Conservation (phyloP, 2,888 invertebrate species). For the Caenorhabditis sinica region DNA sequence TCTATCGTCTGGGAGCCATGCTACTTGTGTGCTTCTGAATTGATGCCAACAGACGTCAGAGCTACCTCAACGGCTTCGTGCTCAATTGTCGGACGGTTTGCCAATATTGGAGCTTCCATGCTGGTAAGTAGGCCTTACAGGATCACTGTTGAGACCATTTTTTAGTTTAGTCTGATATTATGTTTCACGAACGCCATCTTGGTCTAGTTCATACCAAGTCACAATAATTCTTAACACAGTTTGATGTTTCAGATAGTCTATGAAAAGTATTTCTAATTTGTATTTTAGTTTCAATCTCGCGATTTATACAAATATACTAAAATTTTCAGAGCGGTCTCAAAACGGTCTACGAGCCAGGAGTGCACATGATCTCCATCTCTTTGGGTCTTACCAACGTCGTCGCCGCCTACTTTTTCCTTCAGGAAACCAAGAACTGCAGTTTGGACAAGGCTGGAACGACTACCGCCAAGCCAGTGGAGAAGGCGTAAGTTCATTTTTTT, state of each 20-base stretch:
- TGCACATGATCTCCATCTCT: slow-evolving; percentile 72
- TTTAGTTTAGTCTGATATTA: no score
- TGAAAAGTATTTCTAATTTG: no score
- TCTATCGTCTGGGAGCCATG: slow-evolving; percentile 75
- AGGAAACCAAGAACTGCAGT: slow-evolving; percentile 75
- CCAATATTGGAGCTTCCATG: slow-evolving; percentile 74
- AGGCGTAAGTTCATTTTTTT: slow-evolving; percentile 41
- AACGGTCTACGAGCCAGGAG: slow-evolving; percentile 74
- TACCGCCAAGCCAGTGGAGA: slow-evolving; percentile 33
- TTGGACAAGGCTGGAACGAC: slow-evolving; percentile 69
- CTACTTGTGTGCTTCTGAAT: slow-evolving; percentile 71
- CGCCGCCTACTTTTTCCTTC: slow-evolving; percentile 65
- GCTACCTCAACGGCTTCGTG: slow-evolving; percentile 75
- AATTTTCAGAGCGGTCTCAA: slow-evolving; percentile 67
- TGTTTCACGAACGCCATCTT: no score
- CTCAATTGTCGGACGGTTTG: slow-evolving; percentile 71
- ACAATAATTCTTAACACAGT: no score
- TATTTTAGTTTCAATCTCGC: neutral
- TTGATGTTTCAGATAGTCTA: no score
- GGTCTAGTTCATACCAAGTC: no score
- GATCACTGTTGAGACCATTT: no score
- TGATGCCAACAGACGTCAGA: slow-evolving; percentile 75
- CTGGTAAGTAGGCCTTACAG: no score
- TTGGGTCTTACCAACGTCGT: slow-evolving; percentile 68
- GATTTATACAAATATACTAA: no score